Evolutionary conservation across 64 coral and sea anemone genomes (phyloP).

Genomic region (Trachythela sp.): DNA sequence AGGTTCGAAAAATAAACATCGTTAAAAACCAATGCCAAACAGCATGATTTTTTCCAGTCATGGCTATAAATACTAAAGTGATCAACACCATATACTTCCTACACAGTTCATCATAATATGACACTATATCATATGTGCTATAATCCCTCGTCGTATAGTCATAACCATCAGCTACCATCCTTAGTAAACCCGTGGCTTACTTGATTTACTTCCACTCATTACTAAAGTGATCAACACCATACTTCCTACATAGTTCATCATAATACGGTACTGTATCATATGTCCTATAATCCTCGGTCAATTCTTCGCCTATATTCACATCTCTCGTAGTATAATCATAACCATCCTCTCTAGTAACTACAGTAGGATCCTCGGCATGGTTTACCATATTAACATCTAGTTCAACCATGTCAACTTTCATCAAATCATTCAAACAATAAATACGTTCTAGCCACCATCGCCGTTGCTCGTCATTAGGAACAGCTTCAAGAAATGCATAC

Average conservation of each 20-base stretch:
- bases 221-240: slow-evolving; percentile 12
- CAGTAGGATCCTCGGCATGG: slow-evolving; percentile 24
- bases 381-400: slow-evolving; percentile 25
- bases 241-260: slow-evolving; percentile 20
- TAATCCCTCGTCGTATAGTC: no score
- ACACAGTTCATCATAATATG: no score
- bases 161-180: no score
- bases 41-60: no score
- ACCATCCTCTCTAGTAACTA: background rate
- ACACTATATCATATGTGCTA: no score
- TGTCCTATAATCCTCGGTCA: slow-evolving; percentile 25
- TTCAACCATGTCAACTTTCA: background rate
- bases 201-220: background rate
- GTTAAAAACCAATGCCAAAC: no score
- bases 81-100: no score
- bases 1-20: no score
- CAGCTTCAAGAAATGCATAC: background rate
- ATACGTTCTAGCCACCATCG: slow-evolving; percentile 12
- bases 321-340: slow-evolving; percentile 40
- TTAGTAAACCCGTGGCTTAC: no score
- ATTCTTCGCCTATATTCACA: slow-evolving; percentile 37
- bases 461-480: slow-evolving; percentile 25
- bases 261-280: slow-evolving; percentile 6
- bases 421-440: slow-evolving; percentile 19
- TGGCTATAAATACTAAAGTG: no score